Conservation (phyloP, 2,113 vertebrate genomes). For the Oreochromis spilurus region DNA sequence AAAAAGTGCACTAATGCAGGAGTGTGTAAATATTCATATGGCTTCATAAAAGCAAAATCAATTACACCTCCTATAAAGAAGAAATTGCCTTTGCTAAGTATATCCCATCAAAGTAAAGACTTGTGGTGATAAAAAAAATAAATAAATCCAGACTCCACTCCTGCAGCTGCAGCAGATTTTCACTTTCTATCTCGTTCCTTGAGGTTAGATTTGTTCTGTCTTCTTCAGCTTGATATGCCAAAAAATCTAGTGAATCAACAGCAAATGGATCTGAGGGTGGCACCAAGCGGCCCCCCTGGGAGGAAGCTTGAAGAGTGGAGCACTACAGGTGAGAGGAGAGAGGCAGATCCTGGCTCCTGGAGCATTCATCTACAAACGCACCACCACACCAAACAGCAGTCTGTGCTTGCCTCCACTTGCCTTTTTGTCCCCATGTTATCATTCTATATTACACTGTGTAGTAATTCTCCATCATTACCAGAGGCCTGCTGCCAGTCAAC, state of each 20-base stretch:
- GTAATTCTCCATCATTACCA: slow-evolving; percentile 38
- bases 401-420: slow-evolving; percentile 2
- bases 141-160: background rate
- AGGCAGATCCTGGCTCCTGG: background rate
- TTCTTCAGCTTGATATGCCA: slow-evolving; percentile 46
- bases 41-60: slow-evolving; percentile 6
- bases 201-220: slow-evolving; percentile 38
- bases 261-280: slow-evolving; percentile 64
- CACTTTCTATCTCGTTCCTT: slow-evolving; percentile 18
- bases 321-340: background rate
- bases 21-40: background rate
- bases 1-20: background rate
- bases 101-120: slow-evolving; percentile 36
- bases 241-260: slow-evolving; percentile 44
- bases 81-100: slow-evolving; percentile 34
- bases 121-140: slow-evolving; percentile 4
- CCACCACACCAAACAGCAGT: background rate
- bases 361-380: background rate
- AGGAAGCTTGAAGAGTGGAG: slow-evolving; percentile 45
- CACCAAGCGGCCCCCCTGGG: slow-evolving; percentile 62
- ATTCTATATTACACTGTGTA: background rate
- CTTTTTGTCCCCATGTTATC: slow-evolving; percentile 27
- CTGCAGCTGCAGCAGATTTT: slow-evolving; percentile 10
- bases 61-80: slow-evolving; percentile 13
- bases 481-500: slow-evolving; percentile 39